phyloP scores from a whole-genome alignment of 2,113 vertebrate species.

The Panthera leo region DNA sequence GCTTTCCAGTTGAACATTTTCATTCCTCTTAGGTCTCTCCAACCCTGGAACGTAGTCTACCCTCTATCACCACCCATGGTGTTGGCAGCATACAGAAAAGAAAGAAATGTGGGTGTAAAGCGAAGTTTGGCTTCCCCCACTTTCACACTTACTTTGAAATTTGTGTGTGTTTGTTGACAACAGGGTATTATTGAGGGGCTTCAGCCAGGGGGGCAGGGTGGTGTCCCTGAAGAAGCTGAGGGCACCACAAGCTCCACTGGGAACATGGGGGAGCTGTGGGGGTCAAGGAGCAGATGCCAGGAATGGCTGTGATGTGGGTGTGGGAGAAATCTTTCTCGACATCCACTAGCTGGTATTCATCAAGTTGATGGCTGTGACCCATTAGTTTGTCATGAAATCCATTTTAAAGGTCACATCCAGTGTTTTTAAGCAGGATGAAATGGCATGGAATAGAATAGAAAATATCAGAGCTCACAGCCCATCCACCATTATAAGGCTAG shows the following conservation, averaged over 20 bases:
- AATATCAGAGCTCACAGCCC: not conserved
- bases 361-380: not conserved
- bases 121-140: not conserved
- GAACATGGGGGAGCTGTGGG: too few relatives aligned
- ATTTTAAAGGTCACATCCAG: constrained; percentile 1
- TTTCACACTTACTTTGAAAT: not conserved
- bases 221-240: not conserved
- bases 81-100: not conserved
- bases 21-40: not conserved
- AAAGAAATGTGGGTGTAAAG: not conserved
- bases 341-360: not conserved
- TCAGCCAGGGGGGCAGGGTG: not conserved
- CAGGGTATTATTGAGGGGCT: not conserved
- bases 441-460: not conserved
- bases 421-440: constrained; percentile 6
- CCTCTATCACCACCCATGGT: not conserved
- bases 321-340: not conserved
- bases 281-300: not conserved
- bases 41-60: not conserved
- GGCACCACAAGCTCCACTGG: not conserved
- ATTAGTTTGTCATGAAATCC: not conserved
- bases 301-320: not conserved
- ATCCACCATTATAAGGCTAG: not conserved
- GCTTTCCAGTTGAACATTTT: not conserved
- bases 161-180: not conserved